phyloP scores from a whole-genome alignment of 2,113 vertebrate genomes.

The Nerophis ophidion region DNA sequence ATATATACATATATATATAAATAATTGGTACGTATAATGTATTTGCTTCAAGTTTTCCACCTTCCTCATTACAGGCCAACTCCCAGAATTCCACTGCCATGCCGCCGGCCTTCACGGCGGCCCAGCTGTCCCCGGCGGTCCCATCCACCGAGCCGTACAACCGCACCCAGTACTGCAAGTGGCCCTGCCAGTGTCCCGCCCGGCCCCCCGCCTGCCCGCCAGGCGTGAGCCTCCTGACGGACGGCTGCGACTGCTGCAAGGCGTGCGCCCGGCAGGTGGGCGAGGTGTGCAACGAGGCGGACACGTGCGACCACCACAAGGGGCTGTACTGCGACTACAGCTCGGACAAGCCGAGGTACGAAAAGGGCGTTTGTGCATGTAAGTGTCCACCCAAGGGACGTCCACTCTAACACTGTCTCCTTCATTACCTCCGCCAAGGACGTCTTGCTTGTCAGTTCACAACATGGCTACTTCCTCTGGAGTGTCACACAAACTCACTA shows the following conservation, averaged over 20 bases:
- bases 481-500: too few species aligned
- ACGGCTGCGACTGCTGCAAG: slow-evolving; percentile 94
- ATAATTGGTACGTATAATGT: too few species aligned
- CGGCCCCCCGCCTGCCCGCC: slow-evolving; percentile 69
- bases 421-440: too few species aligned
- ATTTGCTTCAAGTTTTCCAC: background rate
- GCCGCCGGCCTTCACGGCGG: slow-evolving; percentile 26
- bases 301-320: slow-evolving; percentile 87
- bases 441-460: too few species aligned
- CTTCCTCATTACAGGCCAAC: slow-evolving; percentile 63
- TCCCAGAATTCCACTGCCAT: slow-evolving; percentile 69
- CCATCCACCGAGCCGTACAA: slow-evolving; percentile 60
- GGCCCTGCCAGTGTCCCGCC: slow-evolving; percentile 85
- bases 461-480: too few species aligned
- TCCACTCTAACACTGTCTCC: too few species aligned
- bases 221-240: slow-evolving; percentile 86
- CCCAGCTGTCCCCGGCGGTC: slow-evolving; percentile 2
- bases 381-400: too few species aligned
- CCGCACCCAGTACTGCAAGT: slow-evolving; percentile 83
- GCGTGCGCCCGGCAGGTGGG: slow-evolving; percentile 84
- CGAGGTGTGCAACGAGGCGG: slow-evolving; percentile 85
- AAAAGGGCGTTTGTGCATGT: slow-evolving; percentile 99
- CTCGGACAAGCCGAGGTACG: slow-evolving; percentile 95
- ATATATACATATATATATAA: too few species aligned
- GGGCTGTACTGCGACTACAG: slow-evolving; percentile 98